Evolutionary conservation across 2,113 vertebrate genomes (phyloP).

Genomic region (Peromyscus leucopus): DNA sequence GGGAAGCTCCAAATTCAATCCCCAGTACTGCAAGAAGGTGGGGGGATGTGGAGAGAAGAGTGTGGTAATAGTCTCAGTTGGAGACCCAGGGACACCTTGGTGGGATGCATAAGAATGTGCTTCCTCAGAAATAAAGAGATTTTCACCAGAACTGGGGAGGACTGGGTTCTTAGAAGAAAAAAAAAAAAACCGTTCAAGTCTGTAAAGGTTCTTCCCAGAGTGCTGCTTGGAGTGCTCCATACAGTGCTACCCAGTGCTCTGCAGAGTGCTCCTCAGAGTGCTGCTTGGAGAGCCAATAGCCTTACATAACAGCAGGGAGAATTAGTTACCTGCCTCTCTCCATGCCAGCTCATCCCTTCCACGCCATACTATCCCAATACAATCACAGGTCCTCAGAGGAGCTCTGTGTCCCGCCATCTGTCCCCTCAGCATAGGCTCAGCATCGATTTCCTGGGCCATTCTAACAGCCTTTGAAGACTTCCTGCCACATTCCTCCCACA

Average conservation of each 20-base stretch:
- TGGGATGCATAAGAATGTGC: background rate
- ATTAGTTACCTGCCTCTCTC: background rate
- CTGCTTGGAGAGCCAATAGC: background rate
- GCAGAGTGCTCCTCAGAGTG: background rate
- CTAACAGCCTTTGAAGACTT: constrained; percentile 72
- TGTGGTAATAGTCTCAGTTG: background rate
- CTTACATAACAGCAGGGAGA: background rate
- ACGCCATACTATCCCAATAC: background rate
- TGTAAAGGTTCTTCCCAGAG: background rate
- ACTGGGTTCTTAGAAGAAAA: background rate
- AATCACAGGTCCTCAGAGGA: constrained; percentile 31
- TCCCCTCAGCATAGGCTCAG: constrained; percentile 43
- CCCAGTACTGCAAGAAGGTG: background rate
- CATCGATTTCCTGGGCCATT: constrained; percentile 71
- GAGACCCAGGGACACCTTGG: background rate
- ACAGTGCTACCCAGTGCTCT: background rate
- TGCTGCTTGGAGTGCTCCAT: background rate
- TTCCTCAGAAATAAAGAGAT: constrained; percentile 17
- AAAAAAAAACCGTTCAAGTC: background rate
- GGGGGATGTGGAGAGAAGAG: accelerated
- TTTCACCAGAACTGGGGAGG: background rate
- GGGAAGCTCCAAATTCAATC: background rate
- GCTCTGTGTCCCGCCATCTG: background rate
- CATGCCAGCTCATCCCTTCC: background rate
- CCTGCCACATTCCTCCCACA: constrained; percentile 71